A percentile compares a stretch with the other conserved stretches of the same genome.
phyloP scores from a whole-genome alignment of 2,888 invertebrate species.

The Magallana nippona region DNA sequence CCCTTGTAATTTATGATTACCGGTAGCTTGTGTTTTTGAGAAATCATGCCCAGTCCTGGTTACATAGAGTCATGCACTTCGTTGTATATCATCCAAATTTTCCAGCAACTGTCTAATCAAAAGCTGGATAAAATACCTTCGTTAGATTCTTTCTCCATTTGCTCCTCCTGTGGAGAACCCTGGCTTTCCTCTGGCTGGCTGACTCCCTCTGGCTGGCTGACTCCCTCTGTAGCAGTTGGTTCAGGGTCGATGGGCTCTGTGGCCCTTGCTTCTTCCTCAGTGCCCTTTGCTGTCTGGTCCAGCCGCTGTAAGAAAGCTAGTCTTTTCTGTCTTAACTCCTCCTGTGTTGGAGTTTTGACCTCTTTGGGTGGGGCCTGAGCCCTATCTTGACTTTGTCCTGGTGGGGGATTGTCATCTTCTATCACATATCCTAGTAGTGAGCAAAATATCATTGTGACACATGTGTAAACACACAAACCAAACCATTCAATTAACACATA shows the following conservation, averaged over 20 bases:
- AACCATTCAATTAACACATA: too few species aligned
- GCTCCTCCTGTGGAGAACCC: neutral
- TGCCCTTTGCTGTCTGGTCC: constrained; percentile 28
- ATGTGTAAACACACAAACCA: too few species aligned
- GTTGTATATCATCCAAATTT: too few species aligned
- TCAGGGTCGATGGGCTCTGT: neutral
- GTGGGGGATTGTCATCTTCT: constrained; percentile 43
- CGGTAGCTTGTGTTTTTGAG: too few species aligned
- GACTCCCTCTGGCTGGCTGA: too few species aligned
- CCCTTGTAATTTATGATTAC: too few species aligned
- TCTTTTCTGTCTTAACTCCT: constrained; percentile 70
- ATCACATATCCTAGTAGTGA: constrained; percentile 46
- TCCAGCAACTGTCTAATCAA: too few species aligned
- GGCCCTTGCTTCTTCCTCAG: neutral
- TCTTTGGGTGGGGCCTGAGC: constrained; percentile 14
- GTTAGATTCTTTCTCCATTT: neutral
- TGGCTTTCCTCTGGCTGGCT: neutral
- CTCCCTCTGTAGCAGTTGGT: too few species aligned
- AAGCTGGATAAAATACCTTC: neutral
- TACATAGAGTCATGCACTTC: too few species aligned
- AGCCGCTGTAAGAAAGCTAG: constrained; percentile 65
- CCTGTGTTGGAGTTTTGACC: constrained; percentile 49
- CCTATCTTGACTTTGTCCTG: neutral
- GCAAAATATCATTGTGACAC: neutral
- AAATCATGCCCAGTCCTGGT: too few species aligned